Percentiles rank a stretch among this genome's conserved stretches.
phyloP scores from a whole-genome alignment of 2,113 vertebrate species.

The Mastomys natalensis region DNA sequence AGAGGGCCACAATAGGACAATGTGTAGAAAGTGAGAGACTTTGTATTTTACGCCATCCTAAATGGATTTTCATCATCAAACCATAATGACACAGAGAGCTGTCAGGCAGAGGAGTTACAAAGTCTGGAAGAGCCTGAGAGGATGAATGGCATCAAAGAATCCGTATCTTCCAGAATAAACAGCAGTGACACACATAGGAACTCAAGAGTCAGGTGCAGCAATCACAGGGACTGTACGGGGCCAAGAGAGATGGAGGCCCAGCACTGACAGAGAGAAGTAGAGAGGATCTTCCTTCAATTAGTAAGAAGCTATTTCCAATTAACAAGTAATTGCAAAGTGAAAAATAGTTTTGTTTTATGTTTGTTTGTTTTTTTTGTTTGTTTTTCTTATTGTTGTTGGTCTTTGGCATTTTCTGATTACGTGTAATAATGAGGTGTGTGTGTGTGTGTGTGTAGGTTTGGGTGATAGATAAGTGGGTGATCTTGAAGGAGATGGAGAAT shows the following conservation, averaged over 20 bases:
- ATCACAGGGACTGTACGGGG: no score
- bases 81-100: accelerated
- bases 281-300: no score
- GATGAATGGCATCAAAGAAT: background rate
- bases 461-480: background rate
- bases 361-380: background rate
- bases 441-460: no score
- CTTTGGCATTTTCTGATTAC: background rate
- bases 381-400: background rate
- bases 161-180: background rate
- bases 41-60: background rate
- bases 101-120: background rate
- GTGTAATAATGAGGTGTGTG: background rate
- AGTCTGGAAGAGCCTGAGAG: background rate
- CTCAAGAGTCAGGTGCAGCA: background rate
- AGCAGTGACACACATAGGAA: background rate
- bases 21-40: no score
- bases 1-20: accelerated
- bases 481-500: no score
- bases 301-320: background rate
- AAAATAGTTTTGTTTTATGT: background rate
- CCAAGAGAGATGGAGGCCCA: background rate
- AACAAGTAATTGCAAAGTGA: background rate
- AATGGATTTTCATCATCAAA: background rate
- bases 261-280: background rate